Conservation (phyloP, 2,888 invertebrate species). For the Sesamia inferens region DNA sequence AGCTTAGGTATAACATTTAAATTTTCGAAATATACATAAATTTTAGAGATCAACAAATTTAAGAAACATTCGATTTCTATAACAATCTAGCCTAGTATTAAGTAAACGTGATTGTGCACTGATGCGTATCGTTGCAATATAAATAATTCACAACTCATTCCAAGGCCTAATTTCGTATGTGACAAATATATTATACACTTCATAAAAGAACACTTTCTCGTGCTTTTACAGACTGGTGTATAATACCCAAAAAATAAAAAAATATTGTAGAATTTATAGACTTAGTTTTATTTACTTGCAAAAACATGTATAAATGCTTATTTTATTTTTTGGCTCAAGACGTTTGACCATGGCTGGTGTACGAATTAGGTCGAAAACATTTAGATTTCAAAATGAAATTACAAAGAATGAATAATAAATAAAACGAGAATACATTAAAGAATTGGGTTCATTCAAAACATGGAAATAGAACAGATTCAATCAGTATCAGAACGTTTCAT, state of each 20-base stretch:
- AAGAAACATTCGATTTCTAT: slow-evolving; percentile 70
- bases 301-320: too few species aligned
- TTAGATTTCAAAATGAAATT: too few species aligned
- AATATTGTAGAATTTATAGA: too few species aligned
- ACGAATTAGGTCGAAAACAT: too few species aligned
- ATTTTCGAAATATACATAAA: slow-evolving; percentile 76
- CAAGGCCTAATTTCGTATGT: slow-evolving; percentile 21
- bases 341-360: too few species aligned
- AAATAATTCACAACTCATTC: slow-evolving; percentile 52
- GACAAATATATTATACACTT: background rate
- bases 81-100: slow-evolving; percentile 53
- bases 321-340: too few species aligned
- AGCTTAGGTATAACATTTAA: slow-evolving; percentile 67
- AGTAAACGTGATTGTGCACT: slow-evolving; percentile 35
- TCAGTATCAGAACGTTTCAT: too few species aligned
- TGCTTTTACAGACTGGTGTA: background rate
- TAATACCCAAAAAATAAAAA: background rate
- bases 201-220: background rate
- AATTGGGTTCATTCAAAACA: too few species aligned
- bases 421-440: too few species aligned
- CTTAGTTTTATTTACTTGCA: too few species aligned
- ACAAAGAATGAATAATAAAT: too few species aligned
- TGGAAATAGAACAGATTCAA: too few species aligned
- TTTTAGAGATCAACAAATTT: slow-evolving; percentile 85
- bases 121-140: slow-evolving; percentile 51